These are phyloP conservation scores for Bolinopsis microptera DNA, from an alignment of 37 sponge, comb jelly and placozoan genomes.

Conservation along the genomic window DNA sequence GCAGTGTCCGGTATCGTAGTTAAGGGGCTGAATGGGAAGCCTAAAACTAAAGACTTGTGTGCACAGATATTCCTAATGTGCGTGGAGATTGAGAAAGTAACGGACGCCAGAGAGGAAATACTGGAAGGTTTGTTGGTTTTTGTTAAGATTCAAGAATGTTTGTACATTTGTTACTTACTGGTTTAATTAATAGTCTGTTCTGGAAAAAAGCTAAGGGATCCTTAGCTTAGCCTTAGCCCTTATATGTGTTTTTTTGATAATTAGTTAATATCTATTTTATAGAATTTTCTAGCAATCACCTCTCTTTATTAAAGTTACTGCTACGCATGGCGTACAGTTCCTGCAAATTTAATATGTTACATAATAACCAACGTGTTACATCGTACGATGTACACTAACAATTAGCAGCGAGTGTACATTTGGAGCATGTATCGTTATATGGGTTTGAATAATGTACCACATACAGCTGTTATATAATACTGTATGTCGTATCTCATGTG, in stretches of 20 bases:
- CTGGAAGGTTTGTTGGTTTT: slow-evolving; percentile 19
- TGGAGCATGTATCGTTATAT: neutral
- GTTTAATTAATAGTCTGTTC: neutral
- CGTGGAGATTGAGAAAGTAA: slow-evolving; percentile 85
- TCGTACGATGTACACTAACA: neutral
- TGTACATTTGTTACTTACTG: neutral
- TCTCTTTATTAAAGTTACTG: neutral
- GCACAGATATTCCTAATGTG: slow-evolving; percentile 80
- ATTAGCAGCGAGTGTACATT: neutral
- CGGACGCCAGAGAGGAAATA: slow-evolving; percentile 20
- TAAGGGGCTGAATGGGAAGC: slow-evolving; percentile 85
- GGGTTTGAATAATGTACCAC: neutral
- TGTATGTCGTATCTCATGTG: too few relatives aligned
- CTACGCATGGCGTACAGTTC: too few relatives aligned
- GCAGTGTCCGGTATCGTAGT: slow-evolving; percentile 85
- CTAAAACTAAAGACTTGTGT: slow-evolving; percentile 83
- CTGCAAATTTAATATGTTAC: too few relatives aligned
- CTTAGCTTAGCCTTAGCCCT: neutral
- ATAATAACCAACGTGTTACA: neutral
- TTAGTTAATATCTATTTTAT: too few relatives aligned
- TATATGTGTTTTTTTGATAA: neutral
- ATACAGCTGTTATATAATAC: too few relatives aligned
- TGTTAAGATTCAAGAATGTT: slow-evolving; percentile 38
- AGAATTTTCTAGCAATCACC: neutral
- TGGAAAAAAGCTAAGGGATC: neutral